phyloP scores from a whole-genome alignment of 2,888 invertebrate species.

The Pyrocoelia pectoralis region DNA sequence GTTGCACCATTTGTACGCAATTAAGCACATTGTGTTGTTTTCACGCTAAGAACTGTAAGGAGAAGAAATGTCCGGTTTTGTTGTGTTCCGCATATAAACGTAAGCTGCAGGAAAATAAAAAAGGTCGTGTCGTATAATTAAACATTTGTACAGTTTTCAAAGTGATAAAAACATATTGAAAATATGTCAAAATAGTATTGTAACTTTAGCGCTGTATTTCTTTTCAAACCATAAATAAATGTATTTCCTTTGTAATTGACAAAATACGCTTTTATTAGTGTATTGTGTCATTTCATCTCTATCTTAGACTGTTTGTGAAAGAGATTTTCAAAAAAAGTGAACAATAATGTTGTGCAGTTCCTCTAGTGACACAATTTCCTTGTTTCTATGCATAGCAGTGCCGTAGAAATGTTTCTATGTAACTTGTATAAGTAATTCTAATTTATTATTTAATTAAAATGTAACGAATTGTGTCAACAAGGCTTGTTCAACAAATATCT shows the following conservation, averaged over 20 bases:
- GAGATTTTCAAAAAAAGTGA: no score
- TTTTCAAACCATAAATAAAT: not conserved
- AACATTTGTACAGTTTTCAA: not conserved
- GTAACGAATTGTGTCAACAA: no score
- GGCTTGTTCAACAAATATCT: no score
- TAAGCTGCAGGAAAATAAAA: conserved; percentile 3
- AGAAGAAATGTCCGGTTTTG: conserved; percentile 12
- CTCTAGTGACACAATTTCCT: no score
- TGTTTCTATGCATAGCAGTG: no score
- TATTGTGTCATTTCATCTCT: no score
- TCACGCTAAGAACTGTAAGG: conserved; percentile 17
- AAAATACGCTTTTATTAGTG: no score
- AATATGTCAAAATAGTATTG: not conserved
- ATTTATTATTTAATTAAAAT: no score
- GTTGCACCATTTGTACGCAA: conserved; percentile 16
- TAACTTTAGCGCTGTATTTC: not conserved
- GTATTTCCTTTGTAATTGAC: not conserved
- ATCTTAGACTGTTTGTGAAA: no score
- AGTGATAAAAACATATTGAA: not conserved
- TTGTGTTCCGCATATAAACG: conserved; percentile 14
- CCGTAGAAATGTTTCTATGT: no score
- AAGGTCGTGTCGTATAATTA: not conserved
- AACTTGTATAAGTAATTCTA: no score
- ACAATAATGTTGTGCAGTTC: no score
- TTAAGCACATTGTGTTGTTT: conserved; percentile 17